phyloP scores from a whole-genome alignment of 2,797 vertebrate species.

The Alfaro cultratus region DNA sequence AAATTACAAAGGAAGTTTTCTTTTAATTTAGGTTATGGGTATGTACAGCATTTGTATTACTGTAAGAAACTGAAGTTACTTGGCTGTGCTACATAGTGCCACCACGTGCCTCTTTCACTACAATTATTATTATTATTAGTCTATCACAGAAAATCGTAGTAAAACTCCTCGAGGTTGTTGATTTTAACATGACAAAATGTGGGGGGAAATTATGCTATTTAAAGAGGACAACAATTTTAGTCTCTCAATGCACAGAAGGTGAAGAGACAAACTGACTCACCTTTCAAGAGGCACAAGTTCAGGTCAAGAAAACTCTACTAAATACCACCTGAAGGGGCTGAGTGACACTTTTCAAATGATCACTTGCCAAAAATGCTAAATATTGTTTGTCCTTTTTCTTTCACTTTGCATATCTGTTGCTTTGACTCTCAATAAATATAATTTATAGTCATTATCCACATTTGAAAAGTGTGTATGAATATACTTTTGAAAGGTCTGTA shows the following conservation, averaged over 20 bases:
- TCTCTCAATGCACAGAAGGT: not conserved
- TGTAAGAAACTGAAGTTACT: too few relatives aligned
- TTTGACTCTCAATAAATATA: not conserved
- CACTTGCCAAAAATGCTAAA: not conserved
- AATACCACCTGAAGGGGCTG: not conserved
- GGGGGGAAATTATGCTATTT: not conserved
- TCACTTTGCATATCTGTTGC: not conserved
- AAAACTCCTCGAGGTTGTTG: not conserved
- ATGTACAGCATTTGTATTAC: too few relatives aligned
- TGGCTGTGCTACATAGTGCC: too few relatives aligned
- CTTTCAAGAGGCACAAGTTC: not conserved
- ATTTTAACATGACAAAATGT: not conserved
- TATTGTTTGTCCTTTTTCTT: not conserved
- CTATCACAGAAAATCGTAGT: not conserved
- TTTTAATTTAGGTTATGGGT: too few relatives aligned
- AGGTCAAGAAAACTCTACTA: not conserved
- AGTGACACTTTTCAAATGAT: not conserved
- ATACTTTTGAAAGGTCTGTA: not conserved
- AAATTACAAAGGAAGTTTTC: too few relatives aligned
- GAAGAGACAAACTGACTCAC: not conserved
- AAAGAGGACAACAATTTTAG: not conserved
- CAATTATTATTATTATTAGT: not conserved
- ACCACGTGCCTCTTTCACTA: not conserved
- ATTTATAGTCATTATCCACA: not conserved
- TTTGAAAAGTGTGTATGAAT: not conserved